phyloP scores from a whole-genome alignment of 2,797 vertebrate genomes.

The Macrochelys suwanniensis region DNA sequence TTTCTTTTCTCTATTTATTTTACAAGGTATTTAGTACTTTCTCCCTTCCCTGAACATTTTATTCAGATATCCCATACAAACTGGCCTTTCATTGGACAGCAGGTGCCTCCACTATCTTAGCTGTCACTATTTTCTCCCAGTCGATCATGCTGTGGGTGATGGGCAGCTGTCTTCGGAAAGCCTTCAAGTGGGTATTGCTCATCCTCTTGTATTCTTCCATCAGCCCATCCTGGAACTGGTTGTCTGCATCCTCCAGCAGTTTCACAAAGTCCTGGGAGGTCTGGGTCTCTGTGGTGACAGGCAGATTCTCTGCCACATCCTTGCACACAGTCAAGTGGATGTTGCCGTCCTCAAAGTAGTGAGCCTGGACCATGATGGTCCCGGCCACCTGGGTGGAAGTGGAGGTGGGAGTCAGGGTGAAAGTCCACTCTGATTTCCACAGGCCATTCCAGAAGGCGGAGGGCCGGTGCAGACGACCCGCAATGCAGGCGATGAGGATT shows the following conservation, averaged over 20 bases:
- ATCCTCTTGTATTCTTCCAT: conserved; percentile 10
- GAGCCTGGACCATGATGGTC: neutral
- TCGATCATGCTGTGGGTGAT: neutral
- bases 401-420: neutral
- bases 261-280: neutral
- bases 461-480: neutral
- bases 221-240: neutral
- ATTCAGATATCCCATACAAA: neutral
- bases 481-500: conserved; percentile 9
- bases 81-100: neutral
- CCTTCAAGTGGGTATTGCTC: neutral
- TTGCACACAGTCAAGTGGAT: neutral
- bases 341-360: conserved; percentile 18
- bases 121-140: neutral
- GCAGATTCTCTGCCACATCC: neutral
- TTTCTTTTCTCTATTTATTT: neutral
- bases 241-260: neutral
- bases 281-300: neutral
- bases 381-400: neutral
- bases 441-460: conserved; percentile 28
- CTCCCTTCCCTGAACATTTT: neutral
- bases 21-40: neutral
- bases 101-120: neutral
- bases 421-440: conserved; percentile 23
- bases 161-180: conserved; percentile 9